Evolutionary conservation across 2,888 invertebrate genomes (phyloP), one percentile per base, ranked within the genome.

Genomic region (Oscheius sp.): DNA sequence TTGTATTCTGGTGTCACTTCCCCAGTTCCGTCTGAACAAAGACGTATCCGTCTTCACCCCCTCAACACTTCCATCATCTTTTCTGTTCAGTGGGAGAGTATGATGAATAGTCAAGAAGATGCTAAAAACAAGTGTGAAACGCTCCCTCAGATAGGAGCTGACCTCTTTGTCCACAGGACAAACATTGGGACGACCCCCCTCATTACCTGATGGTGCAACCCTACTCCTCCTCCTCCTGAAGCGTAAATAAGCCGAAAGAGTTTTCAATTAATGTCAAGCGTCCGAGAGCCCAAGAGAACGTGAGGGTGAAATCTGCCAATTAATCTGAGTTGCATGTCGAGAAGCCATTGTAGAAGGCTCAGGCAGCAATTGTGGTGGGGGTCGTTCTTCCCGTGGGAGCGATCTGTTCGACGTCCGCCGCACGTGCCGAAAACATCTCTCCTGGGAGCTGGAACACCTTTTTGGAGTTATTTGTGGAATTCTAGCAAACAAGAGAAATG

Each of bases 201-300:
- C 68, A 68, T 68, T 68, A 68, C 68, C 55, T 68, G 68, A 68
- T 68, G 51, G 68, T 68, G 51, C n/a, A 48, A 13, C 21, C 55
- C 35, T n/a, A 13, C 35, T 9, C 33, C 21, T 33, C 10, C 3
- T 42, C 4, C 63, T 32, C 65, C 42, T 42, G 42, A 7, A 21
- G 50, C 65, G 50, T 65, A 48, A 65, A 65, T 42, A 63, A 32
- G 29, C 50, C 48, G 55, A 55, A 32, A 55, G 32, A 55, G 42
- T 42, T 60, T 60, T 60, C 60, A 60, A 37, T 60, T 60, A 33
- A 60, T 4, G 42, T 42, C 42, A 42, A 21, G 32, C 58, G 33
- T 33, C 58, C 42, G 42, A 42, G 42, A 32, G 11, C 58, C 7
- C 5, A 32, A n/a, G 29, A 33, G 29, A 3, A 32, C 4, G 58